Evolutionary conservation across 1,140 invertebrate species (phyloP).

Genomic region (Paraescarpia echinospica): DNA sequence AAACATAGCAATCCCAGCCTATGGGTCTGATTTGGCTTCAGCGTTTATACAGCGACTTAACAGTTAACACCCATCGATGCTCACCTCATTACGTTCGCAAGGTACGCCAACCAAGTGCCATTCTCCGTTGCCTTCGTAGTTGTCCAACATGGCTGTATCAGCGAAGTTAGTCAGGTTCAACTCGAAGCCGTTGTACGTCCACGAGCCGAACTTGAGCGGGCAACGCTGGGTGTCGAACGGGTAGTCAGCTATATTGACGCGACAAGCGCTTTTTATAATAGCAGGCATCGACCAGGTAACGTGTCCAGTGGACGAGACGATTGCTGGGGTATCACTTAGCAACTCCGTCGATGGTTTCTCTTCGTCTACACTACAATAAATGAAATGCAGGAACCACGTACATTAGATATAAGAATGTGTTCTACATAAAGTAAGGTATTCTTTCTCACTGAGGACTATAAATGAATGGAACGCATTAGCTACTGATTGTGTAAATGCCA

Average conservation of each 20-base stretch:
- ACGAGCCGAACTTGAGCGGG: conserved; percentile 83
- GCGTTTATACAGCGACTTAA: no score
- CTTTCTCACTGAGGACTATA: no score
- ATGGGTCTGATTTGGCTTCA: no score
- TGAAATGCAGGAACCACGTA: background rate
- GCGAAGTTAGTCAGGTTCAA: conserved; percentile 66
- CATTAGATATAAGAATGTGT: no score
- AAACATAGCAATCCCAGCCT: no score
- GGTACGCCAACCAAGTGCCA: background rate
- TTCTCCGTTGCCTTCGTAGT: background rate
- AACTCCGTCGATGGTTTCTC: background rate
- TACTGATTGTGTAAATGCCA: no score
- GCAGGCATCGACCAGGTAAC: conserved; percentile 94
- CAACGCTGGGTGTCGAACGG: conserved; percentile 93
- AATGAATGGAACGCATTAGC: no score
- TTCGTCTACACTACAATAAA: background rate
- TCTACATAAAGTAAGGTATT: no score
- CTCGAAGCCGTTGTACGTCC: conserved; percentile 72
- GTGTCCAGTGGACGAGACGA: conserved; percentile 65
- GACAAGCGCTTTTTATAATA: conserved; percentile 97
- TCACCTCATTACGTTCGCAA: conserved; percentile 5
- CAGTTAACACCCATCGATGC: background rate
- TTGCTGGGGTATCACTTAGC: background rate
- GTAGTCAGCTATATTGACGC: conserved; percentile 85
- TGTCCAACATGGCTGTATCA: background rate